Evolutionary conservation across 92 coral and sea anemone species (phyloP).

Genomic region (Umimayanthus chanpuru): DNA sequence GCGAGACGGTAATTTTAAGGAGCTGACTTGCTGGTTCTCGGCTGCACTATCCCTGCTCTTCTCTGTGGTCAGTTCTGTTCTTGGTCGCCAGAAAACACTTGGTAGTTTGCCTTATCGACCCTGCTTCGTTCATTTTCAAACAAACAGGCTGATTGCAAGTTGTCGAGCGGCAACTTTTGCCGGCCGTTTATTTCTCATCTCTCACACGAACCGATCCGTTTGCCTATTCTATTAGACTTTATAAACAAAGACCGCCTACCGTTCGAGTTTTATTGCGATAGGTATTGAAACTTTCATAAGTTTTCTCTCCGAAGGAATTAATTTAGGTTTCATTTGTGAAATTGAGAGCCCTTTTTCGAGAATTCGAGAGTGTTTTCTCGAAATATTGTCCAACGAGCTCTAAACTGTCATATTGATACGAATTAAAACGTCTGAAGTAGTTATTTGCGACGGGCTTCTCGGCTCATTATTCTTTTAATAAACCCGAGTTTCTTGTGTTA

Average conservation of each 20-base stretch:
- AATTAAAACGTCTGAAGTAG: conserved; percentile 43
- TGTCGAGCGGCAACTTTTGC: conserved; percentile 62
- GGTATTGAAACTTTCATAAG: conserved; percentile 86
- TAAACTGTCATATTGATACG: conserved; percentile 9
- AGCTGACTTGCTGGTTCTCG: background rate
- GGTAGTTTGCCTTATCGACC: conserved; percentile 4
- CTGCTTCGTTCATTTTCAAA: conserved; percentile 32
- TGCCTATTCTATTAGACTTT: conserved; percentile 94
- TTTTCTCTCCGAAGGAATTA: conserved; percentile 34
- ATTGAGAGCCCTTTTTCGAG: background rate
- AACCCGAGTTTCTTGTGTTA: conserved; percentile 73
- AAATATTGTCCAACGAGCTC: conserved; percentile 3
- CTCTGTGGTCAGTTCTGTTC: conserved; percentile 8
- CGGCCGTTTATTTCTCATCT: conserved; percentile 60
- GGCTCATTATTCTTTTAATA: conserved; percentile 74
- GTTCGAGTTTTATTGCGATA: conserved; percentile 83
- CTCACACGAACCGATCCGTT: conserved; percentile 84
- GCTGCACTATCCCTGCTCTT: background rate
- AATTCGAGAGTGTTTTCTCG: conserved; percentile 6
- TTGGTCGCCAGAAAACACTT: conserved; percentile 3
- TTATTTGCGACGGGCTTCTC: conserved; percentile 48
- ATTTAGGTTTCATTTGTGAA: conserved; percentile 23
- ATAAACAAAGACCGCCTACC: conserved; percentile 99
- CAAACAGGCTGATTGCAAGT: conserved; percentile 47
- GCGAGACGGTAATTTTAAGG: conserved; percentile 68